Conservation (phyloP, 2,888 invertebrate genomes). For the Campoplex nolae region DNA sequence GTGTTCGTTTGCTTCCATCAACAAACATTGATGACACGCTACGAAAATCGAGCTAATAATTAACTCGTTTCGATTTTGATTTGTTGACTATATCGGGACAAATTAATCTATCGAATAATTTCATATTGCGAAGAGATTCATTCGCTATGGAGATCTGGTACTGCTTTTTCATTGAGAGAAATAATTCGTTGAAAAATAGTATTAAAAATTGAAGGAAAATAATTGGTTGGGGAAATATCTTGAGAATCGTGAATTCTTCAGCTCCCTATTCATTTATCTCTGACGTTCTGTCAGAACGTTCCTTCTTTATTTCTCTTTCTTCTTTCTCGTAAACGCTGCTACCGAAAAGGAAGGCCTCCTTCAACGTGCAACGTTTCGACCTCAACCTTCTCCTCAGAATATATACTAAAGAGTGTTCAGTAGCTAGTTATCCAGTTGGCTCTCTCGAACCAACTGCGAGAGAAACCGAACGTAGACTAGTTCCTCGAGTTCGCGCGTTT, state of each 20-base stretch:
- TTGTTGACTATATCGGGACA: neutral
- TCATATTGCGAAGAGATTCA: neutral
- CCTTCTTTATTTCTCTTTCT: constrained; percentile 42
- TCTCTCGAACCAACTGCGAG: constrained; percentile 51
- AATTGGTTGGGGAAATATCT: neutral
- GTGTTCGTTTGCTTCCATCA: constrained; percentile 43
- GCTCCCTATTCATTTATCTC: neutral
- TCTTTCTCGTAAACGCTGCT: neutral
- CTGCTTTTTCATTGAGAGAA: neutral
- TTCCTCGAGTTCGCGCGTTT: constrained; percentile 54
- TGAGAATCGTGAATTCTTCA: neutral
- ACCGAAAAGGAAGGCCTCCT: constrained; percentile 16
- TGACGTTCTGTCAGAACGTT: neutral
- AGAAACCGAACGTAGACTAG: constrained; percentile 58
- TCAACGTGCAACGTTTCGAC: constrained; percentile 11
- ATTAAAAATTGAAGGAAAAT: neutral
- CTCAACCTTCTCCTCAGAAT: constrained; percentile 42
- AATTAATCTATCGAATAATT: constrained; percentile 4
- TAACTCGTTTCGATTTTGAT: neutral
- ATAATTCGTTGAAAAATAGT: neutral
- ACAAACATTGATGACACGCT: constrained; percentile 32
- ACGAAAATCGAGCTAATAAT: constrained; percentile 42
- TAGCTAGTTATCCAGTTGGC: constrained; percentile 53
- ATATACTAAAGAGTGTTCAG: constrained; percentile 36
- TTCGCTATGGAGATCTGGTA: neutral